phyloP scores from a whole-genome alignment of 2,888 invertebrate species.

The Creontiades dilutus region DNA sequence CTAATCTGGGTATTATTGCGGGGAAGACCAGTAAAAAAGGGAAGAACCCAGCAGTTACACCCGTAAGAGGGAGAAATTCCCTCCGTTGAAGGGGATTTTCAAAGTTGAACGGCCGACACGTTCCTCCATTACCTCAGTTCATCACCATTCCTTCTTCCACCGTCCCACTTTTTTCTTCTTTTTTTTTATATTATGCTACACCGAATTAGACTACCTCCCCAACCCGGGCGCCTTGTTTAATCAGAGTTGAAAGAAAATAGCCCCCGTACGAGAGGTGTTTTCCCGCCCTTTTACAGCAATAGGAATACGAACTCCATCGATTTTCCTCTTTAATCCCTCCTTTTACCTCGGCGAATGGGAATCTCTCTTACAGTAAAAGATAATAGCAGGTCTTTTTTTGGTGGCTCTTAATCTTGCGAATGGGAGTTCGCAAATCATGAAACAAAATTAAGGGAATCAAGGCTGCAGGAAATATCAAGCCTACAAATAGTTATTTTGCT shows the following conservation, averaged over 20 bases:
- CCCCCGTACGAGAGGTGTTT: constrained; percentile 35
- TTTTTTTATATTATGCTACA: constrained; percentile 46
- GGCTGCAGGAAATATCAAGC: too few species aligned
- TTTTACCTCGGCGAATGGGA: neutral
- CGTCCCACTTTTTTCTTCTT: neutral
- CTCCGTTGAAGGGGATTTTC: constrained; percentile 41
- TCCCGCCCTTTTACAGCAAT: neutral
- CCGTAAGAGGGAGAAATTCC: neutral
- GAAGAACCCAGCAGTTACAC: constrained; percentile 55
- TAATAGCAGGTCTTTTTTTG: neutral
- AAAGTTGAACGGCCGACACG: constrained; percentile 62
- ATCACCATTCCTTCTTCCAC: constrained; percentile 54
- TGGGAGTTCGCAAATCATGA: neutral
- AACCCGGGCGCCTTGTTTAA: constrained; percentile 51
- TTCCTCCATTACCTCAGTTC: constrained; percentile 62
- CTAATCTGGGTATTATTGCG: constrained; percentile 62
- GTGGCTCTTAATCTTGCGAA: neutral
- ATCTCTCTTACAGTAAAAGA: neutral
- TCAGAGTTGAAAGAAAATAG: constrained; percentile 71
- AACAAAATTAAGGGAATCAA: too few species aligned
- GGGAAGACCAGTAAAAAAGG: constrained; percentile 44
- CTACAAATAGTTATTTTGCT: too few species aligned
- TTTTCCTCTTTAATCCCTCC: constrained; percentile 6
- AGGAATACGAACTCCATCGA: constrained; percentile 21
- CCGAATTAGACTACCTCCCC: constrained; percentile 60